These are phyloP conservation scores for Acanthococcus lagerstroemiae DNA, from an alignment of 2,888 invertebrate species.

Conservation along the genomic window DNA sequence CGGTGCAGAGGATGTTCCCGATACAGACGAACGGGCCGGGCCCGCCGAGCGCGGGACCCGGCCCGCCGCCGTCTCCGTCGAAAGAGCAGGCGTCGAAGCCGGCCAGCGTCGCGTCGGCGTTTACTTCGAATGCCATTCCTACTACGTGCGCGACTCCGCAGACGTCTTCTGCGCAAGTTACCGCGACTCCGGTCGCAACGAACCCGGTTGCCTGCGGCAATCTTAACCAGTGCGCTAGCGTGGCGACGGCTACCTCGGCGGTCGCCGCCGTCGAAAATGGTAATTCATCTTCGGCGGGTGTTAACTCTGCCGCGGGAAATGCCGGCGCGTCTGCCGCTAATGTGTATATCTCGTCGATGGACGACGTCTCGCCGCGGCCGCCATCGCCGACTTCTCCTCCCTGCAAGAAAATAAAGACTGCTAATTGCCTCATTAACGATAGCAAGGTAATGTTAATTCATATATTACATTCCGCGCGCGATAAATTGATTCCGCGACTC, in stretches of 20 bases:
- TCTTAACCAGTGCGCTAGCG: conserved; percentile 42
- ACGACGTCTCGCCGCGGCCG: conserved; percentile 6
- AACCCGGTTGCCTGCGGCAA: conserved; percentile 9
- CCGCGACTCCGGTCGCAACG: conserved; percentile 14
- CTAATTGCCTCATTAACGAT: conserved; percentile 36
- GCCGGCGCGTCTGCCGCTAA: conserved; percentile 1
- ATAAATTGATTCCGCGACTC: neutral
- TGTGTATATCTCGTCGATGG: conserved; percentile 35
- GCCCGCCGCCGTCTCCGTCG: conserved; percentile 24
- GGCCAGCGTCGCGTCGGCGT: conserved; percentile 33
- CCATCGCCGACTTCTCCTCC: conserved; percentile 35
- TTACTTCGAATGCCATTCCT: conserved; percentile 16
- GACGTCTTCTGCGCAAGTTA: conserved; percentile 27
- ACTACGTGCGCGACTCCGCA: conserved; percentile 18
- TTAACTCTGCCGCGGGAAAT: neutral
- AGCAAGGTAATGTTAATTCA: conserved; percentile 10
- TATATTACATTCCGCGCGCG: neutral
- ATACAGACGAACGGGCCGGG: conserved; percentile 40
- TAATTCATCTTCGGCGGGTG: conserved; percentile 41
- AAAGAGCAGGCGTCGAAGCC: conserved; percentile 2
- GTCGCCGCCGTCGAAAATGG: conserved; percentile 28
- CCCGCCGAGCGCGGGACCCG: conserved; percentile 37
- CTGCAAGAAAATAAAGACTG: conserved; percentile 33
- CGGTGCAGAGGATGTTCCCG: conserved; percentile 44
- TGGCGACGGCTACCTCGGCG: conserved; percentile 46